These are phyloP conservation scores for Teinopalpus imperialis DNA, from an alignment of 2,888 invertebrate species.

Conservation along the genomic window DNA sequence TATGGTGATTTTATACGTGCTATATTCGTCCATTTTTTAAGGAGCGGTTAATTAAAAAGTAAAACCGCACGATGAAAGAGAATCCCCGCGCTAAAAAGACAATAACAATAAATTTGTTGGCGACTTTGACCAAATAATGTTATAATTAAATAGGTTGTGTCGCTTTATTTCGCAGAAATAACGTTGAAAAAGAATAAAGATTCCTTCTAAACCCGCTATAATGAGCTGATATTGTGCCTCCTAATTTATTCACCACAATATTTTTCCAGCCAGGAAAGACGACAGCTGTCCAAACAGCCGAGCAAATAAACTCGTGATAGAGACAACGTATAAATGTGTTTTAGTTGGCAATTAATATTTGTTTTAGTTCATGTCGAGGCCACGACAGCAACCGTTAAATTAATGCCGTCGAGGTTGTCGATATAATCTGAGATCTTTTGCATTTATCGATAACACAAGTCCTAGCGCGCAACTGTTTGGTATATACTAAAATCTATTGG, in stretches of 20 bases:
- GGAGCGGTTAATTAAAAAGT: too few relatives aligned
- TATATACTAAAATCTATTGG: not conserved
- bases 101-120: too few relatives aligned
- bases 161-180: too few relatives aligned
- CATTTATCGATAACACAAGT: constrained; percentile 9
- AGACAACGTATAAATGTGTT: constrained; percentile 21
- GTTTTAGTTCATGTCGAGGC: constrained; percentile 19
- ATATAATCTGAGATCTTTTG: constrained; percentile 17
- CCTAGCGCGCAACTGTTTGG: constrained; percentile 1
- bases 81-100: too few relatives aligned
- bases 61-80: too few relatives aligned
- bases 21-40: too few relatives aligned
- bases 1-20: too few relatives aligned
- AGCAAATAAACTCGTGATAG: constrained; percentile 2
- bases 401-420: constrained; percentile 1
- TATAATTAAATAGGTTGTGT: too few relatives aligned
- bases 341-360: constrained; percentile 21
- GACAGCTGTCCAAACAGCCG: constrained; percentile 23
- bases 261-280: constrained; percentile 12
- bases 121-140: too few relatives aligned
- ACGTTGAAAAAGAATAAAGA: too few relatives aligned
- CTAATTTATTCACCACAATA: constrained; percentile 13
- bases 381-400: constrained; percentile 17
- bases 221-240: not conserved
- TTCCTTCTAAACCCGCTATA: not conserved